phyloP scores from a whole-genome alignment of 2,797 vertebrate genomes.

The Coracias cyanogaster region DNA sequence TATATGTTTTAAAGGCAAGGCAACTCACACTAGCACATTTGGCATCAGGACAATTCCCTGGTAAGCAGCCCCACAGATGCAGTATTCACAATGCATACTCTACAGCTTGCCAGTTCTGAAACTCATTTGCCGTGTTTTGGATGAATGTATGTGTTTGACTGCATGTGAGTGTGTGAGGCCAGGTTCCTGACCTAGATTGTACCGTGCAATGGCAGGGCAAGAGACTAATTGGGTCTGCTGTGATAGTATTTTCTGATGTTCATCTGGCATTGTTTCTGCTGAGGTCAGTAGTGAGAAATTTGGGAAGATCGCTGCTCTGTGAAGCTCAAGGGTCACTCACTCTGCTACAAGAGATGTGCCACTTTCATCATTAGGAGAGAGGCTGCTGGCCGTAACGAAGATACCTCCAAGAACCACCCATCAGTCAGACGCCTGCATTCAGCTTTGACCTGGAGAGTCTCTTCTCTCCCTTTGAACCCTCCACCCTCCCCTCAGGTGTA shows the following conservation, averaged over 20 bases:
- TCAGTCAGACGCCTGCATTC: background rate
- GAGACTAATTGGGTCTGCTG: constrained; percentile 9
- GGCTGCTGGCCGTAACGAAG: background rate
- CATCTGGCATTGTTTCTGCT: background rate
- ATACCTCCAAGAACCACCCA: background rate
- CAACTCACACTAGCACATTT: background rate
- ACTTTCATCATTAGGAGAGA: background rate
- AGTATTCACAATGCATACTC: background rate
- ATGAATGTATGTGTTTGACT: background rate
- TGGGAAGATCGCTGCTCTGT: background rate
- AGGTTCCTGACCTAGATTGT: constrained; percentile 38
- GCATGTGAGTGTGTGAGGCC: background rate
- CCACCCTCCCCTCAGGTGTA: background rate
- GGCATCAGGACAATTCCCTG: background rate
- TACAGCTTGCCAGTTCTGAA: background rate
- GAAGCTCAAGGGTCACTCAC: background rate
- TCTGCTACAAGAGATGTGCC: background rate
- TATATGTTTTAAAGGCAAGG: background rate
- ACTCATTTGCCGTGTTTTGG: constrained; percentile 2
- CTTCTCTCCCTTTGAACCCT: background rate
- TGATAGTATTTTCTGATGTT: background rate
- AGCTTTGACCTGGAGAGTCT: background rate
- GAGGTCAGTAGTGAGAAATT: background rate
- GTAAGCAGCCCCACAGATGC: background rate
- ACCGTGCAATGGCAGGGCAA: background rate